These are phyloP conservation scores for Coccyzus lansbergi DNA, from an alignment of 2,797 vertebrate genomes.

Conservation along the genomic window DNA sequence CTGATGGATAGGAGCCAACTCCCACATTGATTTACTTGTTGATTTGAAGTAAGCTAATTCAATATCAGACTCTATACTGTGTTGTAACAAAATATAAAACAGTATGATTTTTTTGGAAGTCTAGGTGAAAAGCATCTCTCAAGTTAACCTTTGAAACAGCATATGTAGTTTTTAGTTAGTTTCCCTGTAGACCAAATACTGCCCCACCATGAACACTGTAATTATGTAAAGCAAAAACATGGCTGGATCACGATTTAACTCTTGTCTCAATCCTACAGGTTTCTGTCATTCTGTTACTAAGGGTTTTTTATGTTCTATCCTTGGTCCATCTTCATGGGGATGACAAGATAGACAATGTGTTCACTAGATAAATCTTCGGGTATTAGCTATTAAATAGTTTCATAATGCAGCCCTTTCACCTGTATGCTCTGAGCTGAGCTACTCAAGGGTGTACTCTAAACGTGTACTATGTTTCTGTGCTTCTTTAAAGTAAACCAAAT, in stretches of 20 bases:
- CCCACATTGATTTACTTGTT: not conserved
- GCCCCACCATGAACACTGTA: accelerated
- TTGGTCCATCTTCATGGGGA: not conserved
- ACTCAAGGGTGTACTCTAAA: not conserved
- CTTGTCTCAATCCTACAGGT: not conserved
- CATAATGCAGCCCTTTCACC: not conserved
- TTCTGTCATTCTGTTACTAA: not conserved
- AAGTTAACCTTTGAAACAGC: not conserved
- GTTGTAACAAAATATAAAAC: not conserved
- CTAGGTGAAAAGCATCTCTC: not conserved
- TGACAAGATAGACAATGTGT: not conserved
- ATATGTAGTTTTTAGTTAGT: not conserved
- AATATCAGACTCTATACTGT: not conserved
- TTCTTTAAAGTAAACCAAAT: not conserved
- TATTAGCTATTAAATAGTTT: not conserved
- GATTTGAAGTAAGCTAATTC: not conserved
- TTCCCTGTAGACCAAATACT: not conserved
- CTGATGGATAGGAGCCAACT: not conserved
- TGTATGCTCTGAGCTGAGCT: not conserved
- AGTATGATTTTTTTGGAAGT: not conserved
- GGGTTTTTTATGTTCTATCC: not conserved
- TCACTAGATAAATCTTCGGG: not conserved
- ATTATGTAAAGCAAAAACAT: not conserved
- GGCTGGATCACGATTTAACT: not conserved
- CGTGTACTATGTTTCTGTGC: not conserved